Evolutionary conservation across 2,797 vertebrate genomes (phyloP).

Genomic region (Setipinna tenuifilis): DNA sequence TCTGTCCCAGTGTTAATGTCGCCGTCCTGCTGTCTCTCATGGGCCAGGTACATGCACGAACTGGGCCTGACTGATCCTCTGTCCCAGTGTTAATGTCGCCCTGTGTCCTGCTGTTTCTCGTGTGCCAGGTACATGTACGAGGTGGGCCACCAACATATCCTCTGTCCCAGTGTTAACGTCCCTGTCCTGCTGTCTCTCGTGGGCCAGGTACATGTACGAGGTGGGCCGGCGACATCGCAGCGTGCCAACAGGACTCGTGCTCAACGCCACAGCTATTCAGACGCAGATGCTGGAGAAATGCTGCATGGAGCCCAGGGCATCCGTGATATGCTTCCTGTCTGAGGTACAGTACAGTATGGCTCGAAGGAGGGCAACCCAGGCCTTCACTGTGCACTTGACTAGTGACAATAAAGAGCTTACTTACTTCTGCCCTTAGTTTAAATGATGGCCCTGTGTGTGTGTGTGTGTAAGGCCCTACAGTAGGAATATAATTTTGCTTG

Average conservation of each 20-base stretch:
- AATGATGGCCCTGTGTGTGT: no score
- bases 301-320: slow-evolving; percentile 64
- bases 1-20: no score
- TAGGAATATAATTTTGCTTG: no score
- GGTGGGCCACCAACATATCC: slow-evolving; percentile 68
- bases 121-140: slow-evolving; percentile 71
- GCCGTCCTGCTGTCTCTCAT: neutral
- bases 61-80: no score
- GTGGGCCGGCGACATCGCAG: slow-evolving; percentile 73
- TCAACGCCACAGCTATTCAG: slow-evolving; percentile 69
- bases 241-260: slow-evolving; percentile 71
- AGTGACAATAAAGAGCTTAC: no score
- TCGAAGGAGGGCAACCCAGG: no score
- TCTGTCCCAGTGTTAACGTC: no score
- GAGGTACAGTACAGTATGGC: slow-evolving; percentile 66
- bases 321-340: slow-evolving; percentile 70
- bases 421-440: no score
- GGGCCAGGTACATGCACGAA: slow-evolving; percentile 71
- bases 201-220: slow-evolving; percentile 71
- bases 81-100: no score
- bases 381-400: no score
- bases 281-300: slow-evolving; percentile 76
- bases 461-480: no score
- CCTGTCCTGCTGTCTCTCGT: neutral
- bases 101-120: neutral